phyloP scores from a whole-genome alignment of 1,140 invertebrate genomes.

The Zeugodacus cucurbitae region DNA sequence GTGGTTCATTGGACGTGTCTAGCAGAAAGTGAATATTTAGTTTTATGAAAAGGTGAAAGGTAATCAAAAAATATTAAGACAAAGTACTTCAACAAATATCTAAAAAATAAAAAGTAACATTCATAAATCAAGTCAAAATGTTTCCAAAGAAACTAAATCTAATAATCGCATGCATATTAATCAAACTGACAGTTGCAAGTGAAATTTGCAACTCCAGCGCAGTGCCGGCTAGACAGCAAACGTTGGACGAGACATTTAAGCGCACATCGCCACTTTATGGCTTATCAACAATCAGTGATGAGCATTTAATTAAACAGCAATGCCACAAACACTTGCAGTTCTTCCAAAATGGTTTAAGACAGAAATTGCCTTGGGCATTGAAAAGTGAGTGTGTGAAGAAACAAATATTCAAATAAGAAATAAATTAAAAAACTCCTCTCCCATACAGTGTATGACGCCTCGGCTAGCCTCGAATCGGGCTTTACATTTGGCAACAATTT shows the following conservation, averaged over 20 bases:
- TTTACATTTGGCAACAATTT: conserved; percentile 48
- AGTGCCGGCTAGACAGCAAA: neutral
- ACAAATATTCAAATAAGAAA: too few relatives aligned
- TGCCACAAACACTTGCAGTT: neutral
- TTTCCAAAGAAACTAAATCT: neutral
- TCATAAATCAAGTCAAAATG: neutral
- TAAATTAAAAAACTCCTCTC: too few relatives aligned
- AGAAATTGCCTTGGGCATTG: neutral
- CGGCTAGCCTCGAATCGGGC: conserved; percentile 45
- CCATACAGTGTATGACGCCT: conserved; percentile 52
- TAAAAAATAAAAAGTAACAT: too few relatives aligned
- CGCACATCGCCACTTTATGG: neutral
- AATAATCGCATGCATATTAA: neutral
- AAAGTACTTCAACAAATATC: too few relatives aligned
- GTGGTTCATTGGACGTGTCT: too few relatives aligned
- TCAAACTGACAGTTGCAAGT: neutral
- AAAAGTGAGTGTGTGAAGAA: neutral
- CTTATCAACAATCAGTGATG: neutral
- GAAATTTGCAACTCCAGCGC: neutral
- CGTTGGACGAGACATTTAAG: neutral
- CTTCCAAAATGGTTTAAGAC: neutral
- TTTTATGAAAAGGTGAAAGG: too few relatives aligned
- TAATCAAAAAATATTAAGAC: too few relatives aligned
- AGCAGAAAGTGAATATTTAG: too few relatives aligned
- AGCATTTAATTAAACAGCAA: neutral